These are phyloP conservation scores for Trissolcus japonicus DNA, from an alignment of 2,888 invertebrate genomes.

Conservation along the genomic window DNA sequence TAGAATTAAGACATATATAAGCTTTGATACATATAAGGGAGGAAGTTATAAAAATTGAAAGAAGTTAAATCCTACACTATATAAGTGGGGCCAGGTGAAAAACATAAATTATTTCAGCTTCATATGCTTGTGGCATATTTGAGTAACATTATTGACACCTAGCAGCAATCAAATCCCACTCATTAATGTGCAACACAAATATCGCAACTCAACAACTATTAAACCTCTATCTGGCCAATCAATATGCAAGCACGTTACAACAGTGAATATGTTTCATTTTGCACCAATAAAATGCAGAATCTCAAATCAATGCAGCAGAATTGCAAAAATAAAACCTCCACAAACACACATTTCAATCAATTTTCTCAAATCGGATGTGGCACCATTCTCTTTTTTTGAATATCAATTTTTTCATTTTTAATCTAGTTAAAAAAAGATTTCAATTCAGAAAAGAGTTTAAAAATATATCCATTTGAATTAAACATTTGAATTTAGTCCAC, in stretches of 20 bases:
- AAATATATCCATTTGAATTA: no score
- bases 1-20: no score
- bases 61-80: no score
- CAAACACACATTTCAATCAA: no score
- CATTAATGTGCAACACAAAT: slow-evolving; percentile 16
- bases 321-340: no score
- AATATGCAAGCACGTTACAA: slow-evolving; percentile 14
- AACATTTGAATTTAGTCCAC: no score
- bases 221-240: slow-evolving; percentile 5
- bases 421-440: no score
- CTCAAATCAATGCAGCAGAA: slow-evolving; percentile 7
- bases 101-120: slow-evolving; percentile 12
- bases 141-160: slow-evolving; percentile 14
- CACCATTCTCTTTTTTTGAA: no score
- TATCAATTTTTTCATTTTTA: no score
- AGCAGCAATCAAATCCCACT: slow-evolving; percentile 20
- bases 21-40: no score
- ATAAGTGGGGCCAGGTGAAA: not conserved
- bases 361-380: no score
- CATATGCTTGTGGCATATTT: slow-evolving; percentile 6
- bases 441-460: no score
- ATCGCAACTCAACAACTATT: slow-evolving; percentile 16
- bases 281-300: slow-evolving; percentile 25
- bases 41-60: slow-evolving; percentile 1
- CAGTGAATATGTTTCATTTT: not conserved